Percentiles rank a stretch among this genome's conserved stretches.
These are phyloP conservation scores for Platycercus adscitus DNA, from an alignment of 2,113 vertebrate genomes.

Conservation along the genomic window DNA sequence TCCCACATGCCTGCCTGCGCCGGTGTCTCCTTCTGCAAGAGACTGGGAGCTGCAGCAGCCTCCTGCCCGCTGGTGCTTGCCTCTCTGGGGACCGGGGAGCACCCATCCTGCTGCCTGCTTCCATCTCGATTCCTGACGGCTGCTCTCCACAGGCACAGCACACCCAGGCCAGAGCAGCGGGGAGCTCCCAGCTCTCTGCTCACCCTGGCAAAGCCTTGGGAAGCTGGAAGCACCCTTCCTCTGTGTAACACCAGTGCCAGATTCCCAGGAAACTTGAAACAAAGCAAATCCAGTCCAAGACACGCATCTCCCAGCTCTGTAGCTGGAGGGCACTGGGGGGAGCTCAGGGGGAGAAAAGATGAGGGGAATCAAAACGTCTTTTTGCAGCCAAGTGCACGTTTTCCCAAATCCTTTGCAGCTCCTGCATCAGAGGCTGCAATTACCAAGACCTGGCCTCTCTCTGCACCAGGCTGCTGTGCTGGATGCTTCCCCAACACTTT, in stretches of 20 bases:
- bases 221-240: conserved; percentile 29
- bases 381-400: background rate
- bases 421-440: conserved; percentile 21
- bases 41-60: background rate
- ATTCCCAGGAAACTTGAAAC: conserved; percentile 66
- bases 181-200: background rate
- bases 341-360: background rate
- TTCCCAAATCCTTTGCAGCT: conserved; percentile 36
- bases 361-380: background rate
- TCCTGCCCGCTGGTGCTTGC: fast-evolving
- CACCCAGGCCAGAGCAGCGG: fast-evolving
- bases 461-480: background rate
- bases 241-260: conserved; percentile 1
- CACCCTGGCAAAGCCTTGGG: background rate
- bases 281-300: conserved; percentile 12
- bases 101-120: background rate
- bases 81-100: fast-evolving
- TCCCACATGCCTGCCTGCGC: fast-evolving
- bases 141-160: background rate
- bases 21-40: background rate
- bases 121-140: fast-evolving
- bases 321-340: background rate
- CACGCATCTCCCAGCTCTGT: background rate
- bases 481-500: background rate
- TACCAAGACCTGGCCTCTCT: background rate